Base-by-base conservation (phyloP, 2,888 invertebrate species). In the Linnaemya vulpina region DNA sequence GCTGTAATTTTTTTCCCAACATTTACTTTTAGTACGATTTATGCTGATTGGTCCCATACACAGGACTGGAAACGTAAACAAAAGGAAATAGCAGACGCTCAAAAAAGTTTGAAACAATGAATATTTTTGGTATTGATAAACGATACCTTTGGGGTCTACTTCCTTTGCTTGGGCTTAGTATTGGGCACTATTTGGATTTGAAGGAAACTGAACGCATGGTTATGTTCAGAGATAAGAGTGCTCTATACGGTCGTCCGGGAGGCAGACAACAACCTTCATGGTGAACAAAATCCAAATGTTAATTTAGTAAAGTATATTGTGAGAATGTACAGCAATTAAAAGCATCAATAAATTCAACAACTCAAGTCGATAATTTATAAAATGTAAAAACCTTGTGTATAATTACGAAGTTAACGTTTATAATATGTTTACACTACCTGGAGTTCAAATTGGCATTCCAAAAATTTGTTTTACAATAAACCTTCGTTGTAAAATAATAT, bases 181-280 rank as follows among this genome's bases (percentile, higher is more conserved):
- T 96, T 73, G 97, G 97, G 1, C 93, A 93, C 88, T 95, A 91
- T 87, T 88, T 97, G 74, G 96, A 97, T 89, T 92, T 93, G 7
- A 93, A 94, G 87, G 96, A 97, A 93, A 95, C 95, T 0, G 93
- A 95, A 83, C 94, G 96, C 76, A 94, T 96, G 95, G 93, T 94
- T 0, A 92, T 92, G 87, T 97, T 95, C 91, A 94, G 97, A 83
- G 97, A 97, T 90, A 97, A 96, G 90, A 97, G 97, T 89, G 94
- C 95, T 67, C 92, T 97, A 51, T 97, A 95, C 90, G 96, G 96
- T 25, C 94, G 95, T 80, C 92, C 90, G 53, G 92, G 95, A 1
- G 94, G 94, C 94, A 94, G 86, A 96, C 95, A 9, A 95, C 95
- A 83, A 90, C 97, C 97, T 78, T 94, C 96, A 13, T 97, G 97